These are phyloP conservation scores for Andrena dorsata DNA, from an alignment of 2,888 invertebrate species.

Conservation along the genomic window DNA sequence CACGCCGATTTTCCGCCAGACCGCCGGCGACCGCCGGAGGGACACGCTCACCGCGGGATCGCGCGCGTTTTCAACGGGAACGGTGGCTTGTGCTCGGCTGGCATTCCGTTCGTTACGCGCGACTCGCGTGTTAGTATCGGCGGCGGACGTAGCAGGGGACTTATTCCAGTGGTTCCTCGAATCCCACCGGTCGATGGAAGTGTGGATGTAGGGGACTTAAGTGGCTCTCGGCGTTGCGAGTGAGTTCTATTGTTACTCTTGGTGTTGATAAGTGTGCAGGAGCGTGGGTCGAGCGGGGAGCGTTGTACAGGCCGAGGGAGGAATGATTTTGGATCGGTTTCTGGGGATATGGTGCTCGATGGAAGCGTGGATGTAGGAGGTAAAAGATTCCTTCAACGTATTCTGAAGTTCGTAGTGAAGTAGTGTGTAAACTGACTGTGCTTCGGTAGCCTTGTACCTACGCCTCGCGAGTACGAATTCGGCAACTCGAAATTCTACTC, in stretches of 20 bases:
- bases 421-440: too few relatives aligned
- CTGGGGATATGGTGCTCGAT: not conserved
- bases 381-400: too few relatives aligned
- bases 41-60: not conserved
- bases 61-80: not conserved
- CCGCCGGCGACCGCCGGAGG: conserved; percentile 44
- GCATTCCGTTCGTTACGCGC: not conserved
- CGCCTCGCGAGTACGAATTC: too few relatives aligned
- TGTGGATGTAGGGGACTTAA: not conserved
- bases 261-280: not conserved
- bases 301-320: not conserved
- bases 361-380: too few relatives aligned
- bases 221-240: not conserved
- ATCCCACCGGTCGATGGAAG: not conserved
- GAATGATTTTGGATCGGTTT: not conserved
- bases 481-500: too few relatives aligned
- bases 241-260: not conserved
- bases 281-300: not conserved
- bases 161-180: not conserved
- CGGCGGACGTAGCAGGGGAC: not conserved
- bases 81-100: not conserved
- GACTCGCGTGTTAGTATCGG: not conserved
- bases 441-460: too few relatives aligned
- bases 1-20: conserved; percentile 61
- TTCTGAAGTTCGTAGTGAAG: too few relatives aligned